Base-by-base conservation (phyloP, 2,888 invertebrate species). In the Amphipyra tragopoginis region DNA sequence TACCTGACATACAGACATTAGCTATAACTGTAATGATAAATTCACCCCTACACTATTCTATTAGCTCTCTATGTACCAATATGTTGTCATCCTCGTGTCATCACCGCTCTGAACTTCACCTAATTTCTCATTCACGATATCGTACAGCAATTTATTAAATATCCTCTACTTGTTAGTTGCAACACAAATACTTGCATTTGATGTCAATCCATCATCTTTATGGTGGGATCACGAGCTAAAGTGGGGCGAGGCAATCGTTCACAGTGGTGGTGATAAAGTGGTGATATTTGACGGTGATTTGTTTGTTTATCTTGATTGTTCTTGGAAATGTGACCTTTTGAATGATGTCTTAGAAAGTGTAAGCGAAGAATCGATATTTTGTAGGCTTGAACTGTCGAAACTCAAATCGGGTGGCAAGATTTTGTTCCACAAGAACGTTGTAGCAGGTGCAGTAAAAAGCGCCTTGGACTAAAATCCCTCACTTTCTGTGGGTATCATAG, bases 141-240 rank as follows among this genome's bases (percentile, higher is more conserved):
- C 29, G 9, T 42, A 15, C 38, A 51, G 13, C 40, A 14, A 55
- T 54, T 38, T 51, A 43, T 53, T 50, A 55, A 26, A 47, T 49
- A 53, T 36, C 14, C 48, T 47, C 11, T 21, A 39, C 15, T 21
- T 38, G 15, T 47, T n/a, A n/a, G 54, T 71, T 65, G 45, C 58
- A 51, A 65, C 57, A 72, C 45, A 45, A 59, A 72, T 52, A 59
- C 40, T 54, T 38, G 29, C 2, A 49, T 67, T 53, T 55, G 67
- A 67, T 74, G 58, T 55, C 59, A 62, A 81, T 82, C 56, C 53
- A 70, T 82, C 82, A 82, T 80, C 66, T 78, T 76, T 77, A 81
- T 78, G 40, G 67, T 33, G 11, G 6, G 10, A 63, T 77, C 81
- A 82, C 82, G 80, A 67, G 38, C 47, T 10, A n/a, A 70, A 51